Base-by-base conservation (phyloP, 1,140 invertebrate species). In the Zaprionus ghesquierei region DNA sequence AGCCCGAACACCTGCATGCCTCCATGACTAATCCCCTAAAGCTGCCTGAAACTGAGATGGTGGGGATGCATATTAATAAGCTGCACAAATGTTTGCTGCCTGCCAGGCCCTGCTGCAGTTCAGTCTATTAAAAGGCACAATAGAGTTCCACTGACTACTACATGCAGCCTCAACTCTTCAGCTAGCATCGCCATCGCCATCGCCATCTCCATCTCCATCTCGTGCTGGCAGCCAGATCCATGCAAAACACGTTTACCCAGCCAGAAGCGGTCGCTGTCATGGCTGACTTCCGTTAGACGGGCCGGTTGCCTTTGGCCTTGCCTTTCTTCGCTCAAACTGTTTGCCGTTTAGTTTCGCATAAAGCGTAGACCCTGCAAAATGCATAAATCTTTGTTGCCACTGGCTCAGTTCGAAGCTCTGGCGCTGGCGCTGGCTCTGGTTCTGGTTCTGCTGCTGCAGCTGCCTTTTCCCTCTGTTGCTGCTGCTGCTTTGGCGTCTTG, bases 301-400 rank as follows among this genome's bases (percentile, higher is more conserved):
- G n/a, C 29, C 29, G 20, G 18, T 22, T 35, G 51, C 51, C 59
- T 33, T 2, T 31, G 44, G 44, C 61, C 22, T n/a, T 66, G 56
- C 50, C 71, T 72, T 81, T 81, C 70, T 74, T 81, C 64, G 75
- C 75, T 81, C 75, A 79, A 79, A 86, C 78, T 78, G 78, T 87
- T 87, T 86, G 78, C 81, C 78, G 70, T 86, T 86, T 81, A 81
- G 81, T 76, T 81, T 75, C 75, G 81, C 78, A 86, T 87, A 78
- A 78, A 87, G 75, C 63, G 78, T 69, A 79, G 64, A 62, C 56
- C 62, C 78, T 72, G 75, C 71, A 78, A 81, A 86, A 81, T 86
- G 75, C 81, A 86, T 86, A 86, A 86, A 86, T 86, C 81, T 87
- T 87, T 87, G 81, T 78, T 87, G 78, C 69, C 77, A 69, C 81